Evolutionary conservation across 2,888 invertebrate genomes (phyloP).

Genomic region (Silvanus unidentatus): DNA sequence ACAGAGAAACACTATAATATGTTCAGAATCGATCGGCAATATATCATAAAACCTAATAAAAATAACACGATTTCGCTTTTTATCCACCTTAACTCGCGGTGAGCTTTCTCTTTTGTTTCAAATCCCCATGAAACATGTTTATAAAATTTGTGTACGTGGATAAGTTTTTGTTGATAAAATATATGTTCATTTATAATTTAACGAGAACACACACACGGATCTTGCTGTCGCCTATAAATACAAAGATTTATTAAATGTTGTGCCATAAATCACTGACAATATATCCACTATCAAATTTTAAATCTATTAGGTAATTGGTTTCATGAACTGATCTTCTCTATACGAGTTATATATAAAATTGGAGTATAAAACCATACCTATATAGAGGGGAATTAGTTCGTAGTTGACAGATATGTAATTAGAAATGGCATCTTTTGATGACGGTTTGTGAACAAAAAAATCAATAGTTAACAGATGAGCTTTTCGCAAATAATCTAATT

Average conservation of each 20-base stretch:
- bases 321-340: not conserved
- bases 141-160: too few relatives aligned
- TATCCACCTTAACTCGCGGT: constrained; percentile 4
- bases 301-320: constrained; percentile 15
- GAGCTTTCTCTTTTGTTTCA: constrained; percentile 13
- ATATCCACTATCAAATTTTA: constrained; percentile 8
- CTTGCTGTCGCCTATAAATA: too few relatives aligned
- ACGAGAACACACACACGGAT: too few relatives aligned
- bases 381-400: not conserved
- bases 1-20: constrained; percentile 8
- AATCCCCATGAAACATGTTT: too few relatives aligned
- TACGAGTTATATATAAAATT: not conserved
- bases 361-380: too few relatives aligned
- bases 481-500: too few relatives aligned
- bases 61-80: constrained; percentile 7
- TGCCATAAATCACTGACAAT: constrained; percentile 11
- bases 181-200: too few relatives aligned
- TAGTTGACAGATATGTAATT: constrained; percentile 7
- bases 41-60: constrained; percentile 7
- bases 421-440: constrained; percentile 11
- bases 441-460: not conserved
- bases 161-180: too few relatives aligned
- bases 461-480: too few relatives aligned
- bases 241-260: constrained; percentile 5
- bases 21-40: constrained; percentile 3